Conservation (phyloP, 2,888 invertebrate species). For the Drosophila borealis region DNA sequence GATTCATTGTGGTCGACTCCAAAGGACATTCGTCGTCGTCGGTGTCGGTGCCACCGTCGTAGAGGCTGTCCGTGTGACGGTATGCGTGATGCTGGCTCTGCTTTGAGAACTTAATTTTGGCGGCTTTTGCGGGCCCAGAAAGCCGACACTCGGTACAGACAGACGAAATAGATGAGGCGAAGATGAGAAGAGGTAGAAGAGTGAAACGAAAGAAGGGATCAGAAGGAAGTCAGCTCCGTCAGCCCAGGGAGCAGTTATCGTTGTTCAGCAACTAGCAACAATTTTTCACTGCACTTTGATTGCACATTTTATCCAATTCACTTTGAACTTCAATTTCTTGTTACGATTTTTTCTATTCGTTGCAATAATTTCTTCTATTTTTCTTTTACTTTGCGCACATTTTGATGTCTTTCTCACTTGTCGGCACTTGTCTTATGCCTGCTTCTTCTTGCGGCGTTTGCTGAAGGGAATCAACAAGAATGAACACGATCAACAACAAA, state of each 20-base stretch:
- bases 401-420: constrained; percentile 37
- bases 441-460: background rate
- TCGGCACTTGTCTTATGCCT: constrained; percentile 25
- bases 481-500: constrained; percentile 7
- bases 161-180: constrained; percentile 39
- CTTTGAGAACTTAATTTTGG: constrained; percentile 84
- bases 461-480: constrained; percentile 9
- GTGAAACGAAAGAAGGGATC: constrained; percentile 9
- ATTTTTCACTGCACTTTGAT: constrained; percentile 38
- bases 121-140: constrained; percentile 73
- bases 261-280: constrained; percentile 15
- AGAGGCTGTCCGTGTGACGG: constrained; percentile 84
- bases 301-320: constrained; percentile 24
- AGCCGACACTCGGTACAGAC: constrained; percentile 59
- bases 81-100: constrained; percentile 83
- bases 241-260: background rate
- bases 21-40: constrained; percentile 85
- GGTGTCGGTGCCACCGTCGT: constrained; percentile 84
- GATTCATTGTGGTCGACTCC: constrained; percentile 84
- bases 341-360: background rate
- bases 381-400: constrained; percentile 33
- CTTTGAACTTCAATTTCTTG: constrained; percentile 4
- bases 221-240: constrained; percentile 13
- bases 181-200: constrained; percentile 20
- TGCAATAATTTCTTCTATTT: constrained; percentile 10